Conservation (phyloP, 1,140 invertebrate species). For the Pseudomyrmex gracilis region DNA sequence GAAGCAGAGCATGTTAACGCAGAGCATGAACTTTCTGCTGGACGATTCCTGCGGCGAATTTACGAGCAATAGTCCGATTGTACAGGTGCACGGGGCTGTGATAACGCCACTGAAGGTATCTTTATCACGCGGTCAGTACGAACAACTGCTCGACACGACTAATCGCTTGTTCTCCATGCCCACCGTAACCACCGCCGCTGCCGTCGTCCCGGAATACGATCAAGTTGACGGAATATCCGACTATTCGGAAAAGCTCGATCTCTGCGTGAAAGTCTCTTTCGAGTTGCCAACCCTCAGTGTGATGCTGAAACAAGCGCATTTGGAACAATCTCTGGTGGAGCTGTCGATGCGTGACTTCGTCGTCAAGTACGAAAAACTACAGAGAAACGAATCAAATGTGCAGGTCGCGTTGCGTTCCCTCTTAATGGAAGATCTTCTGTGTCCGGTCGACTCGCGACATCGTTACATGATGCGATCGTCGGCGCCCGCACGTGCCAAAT, state of each 20-base stretch:
- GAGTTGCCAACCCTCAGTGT: constrained; percentile 91
- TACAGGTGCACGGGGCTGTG: constrained; percentile 91
- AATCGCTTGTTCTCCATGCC: constrained; percentile 84
- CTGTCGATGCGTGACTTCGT: constrained; percentile 93
- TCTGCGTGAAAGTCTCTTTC: constrained; percentile 87
- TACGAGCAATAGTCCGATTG: constrained; percentile 74
- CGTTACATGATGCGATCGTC: constrained; percentile 93
- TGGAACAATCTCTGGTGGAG: constrained; percentile 91
- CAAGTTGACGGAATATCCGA: constrained; percentile 58
- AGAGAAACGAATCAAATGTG: constrained; percentile 89
- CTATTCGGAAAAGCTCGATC: constrained; percentile 81
- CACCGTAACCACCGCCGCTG: constrained; percentile 52
- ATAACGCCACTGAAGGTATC: constrained; percentile 94
- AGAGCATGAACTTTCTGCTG: constrained; percentile 80
- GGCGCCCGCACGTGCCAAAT: constrained; percentile 81
- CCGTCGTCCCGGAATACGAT: constrained; percentile 70
- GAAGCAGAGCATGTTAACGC: constrained; percentile 80
- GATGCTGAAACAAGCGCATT: constrained; percentile 89
- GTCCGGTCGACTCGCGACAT: constrained; percentile 91
- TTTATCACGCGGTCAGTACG: constrained; percentile 93
- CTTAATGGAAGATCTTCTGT: constrained; percentile 94
- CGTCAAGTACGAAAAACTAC: constrained; percentile 90
- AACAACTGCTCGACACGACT: constrained; percentile 93
- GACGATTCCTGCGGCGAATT: constrained; percentile 74
- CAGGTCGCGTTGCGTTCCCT: constrained; percentile 93